Percentiles rank a stretch among this genome's conserved stretches.
Evolutionary conservation across 2,888 invertebrate species (phyloP).

Genomic region (Griposia aprilina): DNA sequence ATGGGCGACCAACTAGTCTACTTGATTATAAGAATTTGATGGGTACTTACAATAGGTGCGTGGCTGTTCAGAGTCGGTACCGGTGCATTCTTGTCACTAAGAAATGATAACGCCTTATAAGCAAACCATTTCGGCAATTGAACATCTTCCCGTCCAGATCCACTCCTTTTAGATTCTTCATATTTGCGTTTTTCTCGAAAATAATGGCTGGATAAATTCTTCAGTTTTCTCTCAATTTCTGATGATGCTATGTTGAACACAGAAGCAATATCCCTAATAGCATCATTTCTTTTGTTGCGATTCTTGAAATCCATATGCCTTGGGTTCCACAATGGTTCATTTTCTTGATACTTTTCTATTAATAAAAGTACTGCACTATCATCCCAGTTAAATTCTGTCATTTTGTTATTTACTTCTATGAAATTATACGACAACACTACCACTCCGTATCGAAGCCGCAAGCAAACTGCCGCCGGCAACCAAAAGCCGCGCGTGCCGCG

Average conservation of each 20-base stretch:
- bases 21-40: constrained; percentile 49
- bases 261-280: constrained; percentile 62
- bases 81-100: constrained; percentile 52
- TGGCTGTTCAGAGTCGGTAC: constrained; percentile 53
- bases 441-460: constrained; percentile 56
- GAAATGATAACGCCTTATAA: constrained; percentile 60
- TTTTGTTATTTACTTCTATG: constrained; percentile 52
- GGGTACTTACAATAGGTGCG: constrained; percentile 53
- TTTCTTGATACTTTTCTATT: constrained; percentile 68
- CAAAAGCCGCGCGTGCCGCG: constrained; percentile 49
- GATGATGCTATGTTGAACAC: constrained; percentile 62
- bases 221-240: constrained; percentile 62
- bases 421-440: constrained; percentile 54
- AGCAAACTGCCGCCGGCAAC: constrained; percentile 58
- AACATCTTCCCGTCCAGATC: constrained; percentile 56
- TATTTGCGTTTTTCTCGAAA: constrained; percentile 60
- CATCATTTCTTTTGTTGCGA: constrained; percentile 65
- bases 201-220: constrained; percentile 58
- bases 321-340: constrained; percentile 63
- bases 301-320: constrained; percentile 63
- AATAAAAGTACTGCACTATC: constrained; percentile 64
- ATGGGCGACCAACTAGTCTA: constrained; percentile 6
- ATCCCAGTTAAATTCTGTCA: constrained; percentile 65
- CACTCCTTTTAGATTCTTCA: constrained; percentile 62
- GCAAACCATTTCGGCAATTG: constrained; percentile 62